Evolutionary conservation across 2,113 vertebrate species (phyloP).

Genomic region (Rhea americana): DNA sequence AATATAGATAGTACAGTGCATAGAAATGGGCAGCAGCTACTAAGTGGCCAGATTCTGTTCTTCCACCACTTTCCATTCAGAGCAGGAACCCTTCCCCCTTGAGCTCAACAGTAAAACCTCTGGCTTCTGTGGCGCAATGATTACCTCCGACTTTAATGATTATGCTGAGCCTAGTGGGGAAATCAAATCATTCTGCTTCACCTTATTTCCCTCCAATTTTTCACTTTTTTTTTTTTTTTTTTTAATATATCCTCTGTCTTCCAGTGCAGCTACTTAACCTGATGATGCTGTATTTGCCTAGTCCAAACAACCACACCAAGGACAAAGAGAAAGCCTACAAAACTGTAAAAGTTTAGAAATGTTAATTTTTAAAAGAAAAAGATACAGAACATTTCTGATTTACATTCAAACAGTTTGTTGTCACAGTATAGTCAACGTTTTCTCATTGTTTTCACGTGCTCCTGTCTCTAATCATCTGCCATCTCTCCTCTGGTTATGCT

Average conservation of each 20-base stretch:
- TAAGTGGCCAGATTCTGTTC: background rate
- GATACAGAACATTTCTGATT: background rate
- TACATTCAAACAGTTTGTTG: background rate
- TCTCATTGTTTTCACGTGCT: background rate
- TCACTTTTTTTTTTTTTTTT: background rate
- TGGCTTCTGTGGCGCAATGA: background rate
- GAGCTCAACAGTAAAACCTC: background rate
- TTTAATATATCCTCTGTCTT: background rate
- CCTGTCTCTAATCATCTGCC: background rate
- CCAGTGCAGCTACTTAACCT: background rate
- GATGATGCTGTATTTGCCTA: background rate
- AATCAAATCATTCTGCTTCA: background rate
- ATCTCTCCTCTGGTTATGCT: background rate
- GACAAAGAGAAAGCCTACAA: background rate
- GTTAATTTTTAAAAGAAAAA: background rate
- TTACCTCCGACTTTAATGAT: background rate
- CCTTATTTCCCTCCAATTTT: background rate
- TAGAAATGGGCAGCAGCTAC: constrained; percentile 54
- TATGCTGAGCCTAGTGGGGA: background rate
- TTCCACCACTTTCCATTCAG: background rate
- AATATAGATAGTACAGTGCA: constrained; percentile 41
- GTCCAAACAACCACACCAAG: background rate
- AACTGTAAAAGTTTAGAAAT: background rate
- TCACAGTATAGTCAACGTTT: background rate
- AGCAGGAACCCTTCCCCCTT: background rate